phyloP scores from a whole-genome alignment of 2,888 invertebrate species.

The Oconnorella tubifera region DNA sequence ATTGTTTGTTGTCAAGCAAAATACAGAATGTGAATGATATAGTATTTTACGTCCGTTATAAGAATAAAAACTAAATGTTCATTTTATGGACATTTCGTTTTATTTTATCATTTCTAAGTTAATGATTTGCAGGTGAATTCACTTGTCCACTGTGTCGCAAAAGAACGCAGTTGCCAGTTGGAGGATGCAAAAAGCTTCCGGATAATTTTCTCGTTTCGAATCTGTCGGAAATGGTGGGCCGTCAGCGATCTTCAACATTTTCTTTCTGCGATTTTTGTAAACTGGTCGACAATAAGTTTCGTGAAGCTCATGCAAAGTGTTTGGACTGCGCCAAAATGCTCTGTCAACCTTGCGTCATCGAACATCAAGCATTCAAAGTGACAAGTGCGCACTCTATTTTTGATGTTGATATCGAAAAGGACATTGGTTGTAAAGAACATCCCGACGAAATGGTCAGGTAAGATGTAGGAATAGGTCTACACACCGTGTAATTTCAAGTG shows the following conservation, averaged over 20 bases:
- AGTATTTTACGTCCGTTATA: too few species aligned
- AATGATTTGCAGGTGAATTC: conserved; percentile 51
- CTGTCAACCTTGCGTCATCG: conserved; percentile 52
- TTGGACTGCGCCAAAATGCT: conserved; percentile 57
- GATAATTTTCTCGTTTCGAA: conserved; percentile 57
- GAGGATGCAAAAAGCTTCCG: conserved; percentile 57
- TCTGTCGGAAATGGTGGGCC: conserved; percentile 51
- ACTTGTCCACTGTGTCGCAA: conserved; percentile 57
- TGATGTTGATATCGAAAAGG: conserved; percentile 57
- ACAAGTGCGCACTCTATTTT: conserved; percentile 55
- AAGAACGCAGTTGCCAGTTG: conserved; percentile 55
- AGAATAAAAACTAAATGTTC: too few species aligned
- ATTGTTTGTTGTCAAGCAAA: too few species aligned
- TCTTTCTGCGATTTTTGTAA: conserved; percentile 57
- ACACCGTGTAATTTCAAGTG: too few species aligned
- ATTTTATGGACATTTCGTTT: too few species aligned
- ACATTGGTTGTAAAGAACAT: conserved; percentile 56
- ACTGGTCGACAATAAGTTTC: conserved; percentile 50
- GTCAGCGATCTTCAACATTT: conserved; percentile 53
- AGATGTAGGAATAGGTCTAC: neutral
- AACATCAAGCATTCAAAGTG: conserved; percentile 54
- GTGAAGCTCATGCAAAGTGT: conserved; percentile 55
- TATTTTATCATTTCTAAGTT: too few species aligned
- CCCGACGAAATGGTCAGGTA: conserved; percentile 39
- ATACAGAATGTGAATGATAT: too few species aligned